A percentile compares a stretch with the other conserved stretches of the same genome.
Evolutionary conservation across 2,888 invertebrate species (phyloP).

Genomic region (Temnothorax ravouxi): DNA sequence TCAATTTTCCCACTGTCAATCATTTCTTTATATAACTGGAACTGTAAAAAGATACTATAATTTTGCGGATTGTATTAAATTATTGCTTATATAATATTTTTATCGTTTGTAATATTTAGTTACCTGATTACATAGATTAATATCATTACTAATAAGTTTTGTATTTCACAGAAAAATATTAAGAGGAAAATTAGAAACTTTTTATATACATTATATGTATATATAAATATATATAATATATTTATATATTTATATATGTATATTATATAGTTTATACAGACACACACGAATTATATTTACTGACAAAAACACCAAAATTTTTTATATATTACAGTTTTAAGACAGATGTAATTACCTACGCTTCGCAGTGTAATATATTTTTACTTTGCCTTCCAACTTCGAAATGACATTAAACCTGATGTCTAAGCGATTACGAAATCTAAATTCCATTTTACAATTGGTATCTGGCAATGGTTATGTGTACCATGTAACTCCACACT

Average conservation of each 20-base stretch:
- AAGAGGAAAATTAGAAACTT: not conserved
- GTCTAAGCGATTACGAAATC: not conserved
- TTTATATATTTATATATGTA: no score
- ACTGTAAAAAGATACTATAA: slow-evolving; percentile 4
- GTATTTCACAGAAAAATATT: slow-evolving; percentile 1
- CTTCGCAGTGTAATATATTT: slow-evolving; percentile 2
- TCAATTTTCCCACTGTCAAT: not conserved
- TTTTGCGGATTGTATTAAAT: slow-evolving; percentile 12
- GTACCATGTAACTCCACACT: not conserved
- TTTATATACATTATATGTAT: not conserved
- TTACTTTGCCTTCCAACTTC: slow-evolving; percentile 6
- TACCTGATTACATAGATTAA: not conserved
- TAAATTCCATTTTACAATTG: not conserved
- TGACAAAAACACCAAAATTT: not conserved
- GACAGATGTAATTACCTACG: not conserved
- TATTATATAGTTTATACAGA: not conserved
- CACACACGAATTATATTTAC: not conserved
- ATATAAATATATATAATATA: not conserved
- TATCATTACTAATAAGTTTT: not conserved
- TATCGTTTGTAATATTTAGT: slow-evolving; percentile 22
- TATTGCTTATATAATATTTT: slow-evolving; percentile 3
- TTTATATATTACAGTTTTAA: not conserved
- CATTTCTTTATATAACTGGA: slow-evolving; percentile 14
- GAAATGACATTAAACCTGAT: not conserved
- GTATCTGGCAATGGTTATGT: not conserved